Evolutionary conservation across 2,888 invertebrate species (phyloP).

Genomic region (Xanthorhoe designata): DNA sequence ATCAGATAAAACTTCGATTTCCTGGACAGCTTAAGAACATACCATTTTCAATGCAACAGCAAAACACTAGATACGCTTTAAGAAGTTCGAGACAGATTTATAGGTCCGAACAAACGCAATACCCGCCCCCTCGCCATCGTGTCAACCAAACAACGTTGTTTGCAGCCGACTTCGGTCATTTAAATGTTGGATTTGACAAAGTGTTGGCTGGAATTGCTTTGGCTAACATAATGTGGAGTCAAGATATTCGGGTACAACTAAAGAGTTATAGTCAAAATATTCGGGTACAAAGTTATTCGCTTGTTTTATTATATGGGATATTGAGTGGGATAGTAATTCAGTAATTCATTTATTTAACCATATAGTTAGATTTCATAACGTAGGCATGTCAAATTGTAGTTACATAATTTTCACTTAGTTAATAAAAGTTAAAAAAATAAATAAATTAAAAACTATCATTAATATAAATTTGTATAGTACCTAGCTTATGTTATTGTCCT

Average conservation of each 20-base stretch:
- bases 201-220: conserved; percentile 69
- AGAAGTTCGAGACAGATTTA: conserved; percentile 83
- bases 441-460: too few species aligned
- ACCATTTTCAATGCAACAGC: conserved; percentile 49
- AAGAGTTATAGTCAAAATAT: conserved; percentile 42
- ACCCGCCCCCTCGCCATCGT: conserved; percentile 63
- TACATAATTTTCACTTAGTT: too few species aligned
- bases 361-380: too few species aligned
- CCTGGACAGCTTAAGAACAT: conserved; percentile 6
- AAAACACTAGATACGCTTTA: conserved; percentile 78
- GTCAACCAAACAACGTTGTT: conserved; percentile 77
- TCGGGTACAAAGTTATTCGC: conserved; percentile 14
- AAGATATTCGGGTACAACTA: conserved; percentile 32
- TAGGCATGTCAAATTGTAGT: too few species aligned
- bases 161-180: conserved; percentile 78
- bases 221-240: conserved; percentile 54
- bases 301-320: not conserved
- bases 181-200: conserved; percentile 80
- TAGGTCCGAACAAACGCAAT: conserved; percentile 74
- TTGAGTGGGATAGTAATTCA: too few species aligned
- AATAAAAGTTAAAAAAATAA: too few species aligned
- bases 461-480: too few species aligned
- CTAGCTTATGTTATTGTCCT: too few species aligned
- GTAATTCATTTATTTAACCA: too few species aligned
- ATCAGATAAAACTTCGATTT: not conserved